Conservation (phyloP, 1,140 invertebrate genomes). For the Saccostrea echinata region DNA sequence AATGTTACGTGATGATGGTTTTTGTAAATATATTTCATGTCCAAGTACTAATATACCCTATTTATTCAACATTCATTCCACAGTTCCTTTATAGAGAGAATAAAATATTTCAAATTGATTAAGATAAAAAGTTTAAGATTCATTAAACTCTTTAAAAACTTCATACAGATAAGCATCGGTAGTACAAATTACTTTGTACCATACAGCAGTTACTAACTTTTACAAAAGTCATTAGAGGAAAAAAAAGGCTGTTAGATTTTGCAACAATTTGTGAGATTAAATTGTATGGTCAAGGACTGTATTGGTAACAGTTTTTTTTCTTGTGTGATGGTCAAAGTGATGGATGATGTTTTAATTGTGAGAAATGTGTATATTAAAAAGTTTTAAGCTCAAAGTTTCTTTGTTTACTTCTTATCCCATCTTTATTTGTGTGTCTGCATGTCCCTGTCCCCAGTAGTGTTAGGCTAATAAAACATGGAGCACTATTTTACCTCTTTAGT, state of each 20-base stretch:
- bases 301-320: background rate
- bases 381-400: background rate
- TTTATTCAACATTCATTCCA: slow-evolving; percentile 5
- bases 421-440: no score
- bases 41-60: background rate
- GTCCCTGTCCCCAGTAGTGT: no score
- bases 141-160: background rate
- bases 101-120: no score
- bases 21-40: background rate
- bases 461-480: no score
- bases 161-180: background rate
- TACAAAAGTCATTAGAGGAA: background rate
- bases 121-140: background rate
- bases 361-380: slow-evolving; percentile 26
- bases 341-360: slow-evolving; percentile 1
- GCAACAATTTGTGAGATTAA: background rate
- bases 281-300: background rate
- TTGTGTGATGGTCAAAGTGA: background rate
- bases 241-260: background rate
- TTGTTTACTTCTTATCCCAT: background rate
- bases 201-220: no score
- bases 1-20: background rate
- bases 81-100: background rate
- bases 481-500: no score
- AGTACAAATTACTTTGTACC: background rate